Conservation (phyloP, 2,113 vertebrate species). For the Struthio camelus region DNA sequence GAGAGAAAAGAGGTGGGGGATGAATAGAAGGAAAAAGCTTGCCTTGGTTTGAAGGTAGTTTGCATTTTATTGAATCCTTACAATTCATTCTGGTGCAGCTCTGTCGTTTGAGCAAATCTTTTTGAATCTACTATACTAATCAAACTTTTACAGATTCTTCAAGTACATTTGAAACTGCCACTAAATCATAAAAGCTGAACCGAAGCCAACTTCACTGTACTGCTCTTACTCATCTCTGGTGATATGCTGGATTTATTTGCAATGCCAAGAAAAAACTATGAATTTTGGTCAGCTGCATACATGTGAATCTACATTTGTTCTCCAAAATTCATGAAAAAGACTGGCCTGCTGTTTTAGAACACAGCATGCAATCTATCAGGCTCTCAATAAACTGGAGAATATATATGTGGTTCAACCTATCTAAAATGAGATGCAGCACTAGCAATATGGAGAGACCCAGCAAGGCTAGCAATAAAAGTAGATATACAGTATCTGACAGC, state of each 20-base stretch:
- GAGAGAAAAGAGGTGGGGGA: neutral
- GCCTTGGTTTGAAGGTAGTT: slow-evolving; percentile 9
- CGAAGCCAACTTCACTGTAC: slow-evolving; percentile 25
- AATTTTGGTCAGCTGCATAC: slow-evolving; percentile 72
- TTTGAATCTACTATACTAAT: slow-evolving; percentile 65
- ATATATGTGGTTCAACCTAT: slow-evolving; percentile 80
- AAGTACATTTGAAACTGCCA: slow-evolving; percentile 62
- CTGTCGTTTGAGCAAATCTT: slow-evolving; percentile 70
- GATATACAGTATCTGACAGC: slow-evolving; percentile 84
- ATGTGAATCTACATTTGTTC: slow-evolving; percentile 76
- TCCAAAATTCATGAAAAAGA: slow-evolving; percentile 68
- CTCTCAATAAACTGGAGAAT: slow-evolving; percentile 80
- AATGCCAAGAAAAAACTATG: slow-evolving; percentile 61
- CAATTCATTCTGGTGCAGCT: slow-evolving; percentile 52
- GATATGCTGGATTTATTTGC: slow-evolving; percentile 73
- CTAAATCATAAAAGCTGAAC: slow-evolving; percentile 68
- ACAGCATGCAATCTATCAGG: slow-evolving; percentile 78
- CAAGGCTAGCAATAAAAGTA: slow-evolving; percentile 82
- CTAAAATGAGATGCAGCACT: slow-evolving; percentile 81
- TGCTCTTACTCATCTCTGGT: slow-evolving; percentile 65
- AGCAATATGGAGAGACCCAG: slow-evolving; percentile 77
- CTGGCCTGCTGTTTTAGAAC: slow-evolving; percentile 63
- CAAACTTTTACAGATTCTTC: slow-evolving; percentile 69
- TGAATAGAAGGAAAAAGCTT: neutral
- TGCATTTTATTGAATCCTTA: slow-evolving; percentile 59